These are phyloP conservation scores for Dusona sp. DNA, from an alignment of 2,888 invertebrate genomes.

Conservation along the genomic window DNA sequence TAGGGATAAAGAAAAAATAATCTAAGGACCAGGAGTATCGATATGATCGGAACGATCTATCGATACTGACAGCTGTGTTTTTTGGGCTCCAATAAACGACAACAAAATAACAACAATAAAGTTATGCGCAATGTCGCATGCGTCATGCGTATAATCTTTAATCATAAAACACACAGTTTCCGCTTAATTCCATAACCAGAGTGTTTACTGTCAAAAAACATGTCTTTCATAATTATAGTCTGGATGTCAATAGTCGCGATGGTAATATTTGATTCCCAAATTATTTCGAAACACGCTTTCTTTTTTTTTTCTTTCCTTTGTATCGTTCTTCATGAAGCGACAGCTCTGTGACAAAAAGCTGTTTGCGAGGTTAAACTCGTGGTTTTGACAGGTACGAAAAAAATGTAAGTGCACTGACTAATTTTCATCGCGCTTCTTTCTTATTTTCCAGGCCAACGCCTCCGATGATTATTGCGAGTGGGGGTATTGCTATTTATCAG, in stretches of 20 bases:
- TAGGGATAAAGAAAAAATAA: not conserved
- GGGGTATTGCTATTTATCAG: slow-evolving; percentile 70
- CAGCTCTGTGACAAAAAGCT: not conserved
- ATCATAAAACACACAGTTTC: not conserved
- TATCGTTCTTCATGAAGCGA: not conserved
- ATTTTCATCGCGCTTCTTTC: slow-evolving; percentile 4
- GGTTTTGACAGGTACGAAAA: not conserved
- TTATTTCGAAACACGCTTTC: not conserved
- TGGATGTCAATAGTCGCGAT: slow-evolving; percentile 62
- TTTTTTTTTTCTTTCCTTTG: not conserved
- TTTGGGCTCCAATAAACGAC: not conserved
- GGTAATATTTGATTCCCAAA: slow-evolving; percentile 53
- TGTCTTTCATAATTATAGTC: slow-evolving; percentile 67
- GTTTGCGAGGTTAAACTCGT: slow-evolving; percentile 12
- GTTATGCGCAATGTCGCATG: not conserved
- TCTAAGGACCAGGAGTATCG: not conserved
- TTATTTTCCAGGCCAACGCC: slow-evolving; percentile 64
- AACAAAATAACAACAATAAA: slow-evolving; percentile 13
- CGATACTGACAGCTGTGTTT: not conserved
- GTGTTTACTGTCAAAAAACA: slow-evolving; percentile 60
- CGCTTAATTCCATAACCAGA: not conserved
- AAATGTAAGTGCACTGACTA: not conserved
- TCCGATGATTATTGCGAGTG: slow-evolving; percentile 74
- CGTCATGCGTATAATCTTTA: slow-evolving; percentile 13
- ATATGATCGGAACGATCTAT: not conserved